Evolutionary conservation across 2,888 invertebrate species (phyloP).

Genomic region (Drosophila mercatorum): DNA sequence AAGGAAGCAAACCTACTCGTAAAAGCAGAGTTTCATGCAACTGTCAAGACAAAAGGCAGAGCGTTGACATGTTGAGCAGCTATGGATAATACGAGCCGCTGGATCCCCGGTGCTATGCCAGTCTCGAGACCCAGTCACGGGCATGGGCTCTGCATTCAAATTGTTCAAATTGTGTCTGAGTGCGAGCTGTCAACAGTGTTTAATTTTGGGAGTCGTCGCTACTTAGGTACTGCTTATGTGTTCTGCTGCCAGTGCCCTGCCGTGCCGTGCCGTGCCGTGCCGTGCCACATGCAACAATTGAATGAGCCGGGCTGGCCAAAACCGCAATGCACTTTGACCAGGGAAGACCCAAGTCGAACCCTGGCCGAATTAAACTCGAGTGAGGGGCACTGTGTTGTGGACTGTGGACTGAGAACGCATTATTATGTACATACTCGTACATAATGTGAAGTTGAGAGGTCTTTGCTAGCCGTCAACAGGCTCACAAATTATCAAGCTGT

Average conservation of each 20-base stretch:
- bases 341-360: slow-evolving; percentile 20
- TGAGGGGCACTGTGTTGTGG: slow-evolving; percentile 1
- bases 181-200: slow-evolving; percentile 81
- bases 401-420: slow-evolving; percentile 37
- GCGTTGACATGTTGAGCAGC: slow-evolving; percentile 61
- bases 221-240: slow-evolving; percentile 24
- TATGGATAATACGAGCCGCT: slow-evolving; percentile 45
- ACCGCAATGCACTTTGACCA: slow-evolving; percentile 78
- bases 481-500: slow-evolving; percentile 84
- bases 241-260: slow-evolving; percentile 18
- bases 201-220: slow-evolving; percentile 67
- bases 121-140: background rate
- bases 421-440: slow-evolving; percentile 50
- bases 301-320: slow-evolving; percentile 45
- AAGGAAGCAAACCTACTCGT: slow-evolving; percentile 25
- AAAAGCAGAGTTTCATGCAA: slow-evolving; percentile 60
- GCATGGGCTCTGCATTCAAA: slow-evolving; percentile 56
- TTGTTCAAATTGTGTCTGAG: slow-evolving; percentile 69
- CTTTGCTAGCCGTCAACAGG: slow-evolving; percentile 62
- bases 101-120: background rate
- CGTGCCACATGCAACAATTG: slow-evolving; percentile 72
- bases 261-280: slow-evolving; percentile 57
- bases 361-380: slow-evolving; percentile 1
- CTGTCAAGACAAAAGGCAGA: slow-evolving; percentile 72
- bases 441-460: slow-evolving; percentile 46